Conservation (phyloP, 2,797 vertebrate species). For the Cynodonichthys magdalenae region DNA sequence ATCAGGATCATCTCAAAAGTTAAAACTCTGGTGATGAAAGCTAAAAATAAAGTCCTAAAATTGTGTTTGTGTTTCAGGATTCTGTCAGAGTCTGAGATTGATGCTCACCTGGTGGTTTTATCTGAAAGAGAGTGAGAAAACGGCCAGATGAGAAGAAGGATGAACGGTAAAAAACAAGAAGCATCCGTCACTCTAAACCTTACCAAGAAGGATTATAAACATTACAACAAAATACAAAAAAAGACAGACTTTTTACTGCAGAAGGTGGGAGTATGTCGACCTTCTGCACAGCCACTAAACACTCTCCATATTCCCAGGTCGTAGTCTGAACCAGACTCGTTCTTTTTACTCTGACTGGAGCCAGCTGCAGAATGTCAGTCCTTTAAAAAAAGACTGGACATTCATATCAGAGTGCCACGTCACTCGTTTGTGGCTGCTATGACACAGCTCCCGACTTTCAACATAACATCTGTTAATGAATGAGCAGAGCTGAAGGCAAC, state of each 20-base stretch:
- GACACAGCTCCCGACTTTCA: too few relatives aligned
- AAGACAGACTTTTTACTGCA: conserved; percentile 27
- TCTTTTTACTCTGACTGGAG: background rate
- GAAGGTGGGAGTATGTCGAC: conserved; percentile 3
- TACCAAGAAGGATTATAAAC: conserved; percentile 4
- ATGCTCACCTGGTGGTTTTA: conserved; percentile 89
- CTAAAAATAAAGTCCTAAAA: background rate
- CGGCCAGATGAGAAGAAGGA: conserved; percentile 35
- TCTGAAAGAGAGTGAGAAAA: conserved; percentile 91
- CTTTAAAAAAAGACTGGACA: conserved; percentile 25
- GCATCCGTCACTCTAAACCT: conserved; percentile 12
- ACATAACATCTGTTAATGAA: too few relatives aligned
- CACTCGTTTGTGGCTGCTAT: background rate
- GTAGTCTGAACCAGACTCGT: conserved; percentile 11
- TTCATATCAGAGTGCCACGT: conserved; percentile 14
- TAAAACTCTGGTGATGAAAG: background rate
- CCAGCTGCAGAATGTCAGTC: conserved; percentile 20
- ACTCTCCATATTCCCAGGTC: conserved; percentile 14
- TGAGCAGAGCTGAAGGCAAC: background rate
- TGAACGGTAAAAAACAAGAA: conserved; percentile 17
- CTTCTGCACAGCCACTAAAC: conserved; percentile 2
- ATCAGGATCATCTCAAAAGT: too few relatives aligned
- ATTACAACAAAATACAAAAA: conserved; percentile 21
- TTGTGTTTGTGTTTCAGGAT: conserved; percentile 82
- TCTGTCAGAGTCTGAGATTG: conserved; percentile 92